These are phyloP conservation scores for Anarrhichthys ocellatus DNA, from an alignment of 2,113 vertebrate genomes.

Conservation along the genomic window DNA sequence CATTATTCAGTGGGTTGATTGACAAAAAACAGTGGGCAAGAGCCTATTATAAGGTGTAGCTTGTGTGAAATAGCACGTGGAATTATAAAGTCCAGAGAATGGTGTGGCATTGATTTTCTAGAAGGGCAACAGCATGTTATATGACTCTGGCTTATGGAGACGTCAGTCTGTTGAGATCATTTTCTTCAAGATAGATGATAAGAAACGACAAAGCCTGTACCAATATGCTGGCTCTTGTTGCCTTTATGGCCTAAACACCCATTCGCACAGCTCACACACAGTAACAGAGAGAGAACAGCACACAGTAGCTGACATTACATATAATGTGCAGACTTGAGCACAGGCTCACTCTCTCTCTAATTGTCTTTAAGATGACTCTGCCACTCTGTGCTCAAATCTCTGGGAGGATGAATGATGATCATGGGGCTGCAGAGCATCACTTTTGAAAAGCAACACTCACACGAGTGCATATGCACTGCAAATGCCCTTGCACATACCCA, in stretches of 20 bases:
- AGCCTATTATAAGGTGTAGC: constrained; percentile 20
- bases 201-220: constrained; percentile 37
- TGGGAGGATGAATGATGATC: constrained; percentile 57
- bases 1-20: constrained; percentile 37
- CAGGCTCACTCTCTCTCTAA: constrained; percentile 50
- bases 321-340: constrained; percentile 31
- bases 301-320: constrained; percentile 33
- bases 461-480: constrained; percentile 38
- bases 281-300: constrained; percentile 32
- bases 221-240: constrained; percentile 35
- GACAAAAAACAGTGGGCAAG: not conserved
- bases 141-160: constrained; percentile 28
- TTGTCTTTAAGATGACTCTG: constrained; percentile 66
- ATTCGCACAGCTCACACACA: constrained; percentile 21
- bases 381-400: constrained; percentile 55
- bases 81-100: constrained; percentile 51
- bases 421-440: constrained; percentile 43
- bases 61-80: constrained; percentile 43
- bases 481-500: constrained; percentile 37
- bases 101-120: constrained; percentile 48
- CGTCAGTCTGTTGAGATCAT: constrained; percentile 19
- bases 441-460: constrained; percentile 55
- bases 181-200: constrained; percentile 45
- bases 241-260: constrained; percentile 30
- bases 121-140: constrained; percentile 16